Base-by-base conservation (phyloP, 1,140 invertebrate genomes). In the Pseudomyrmex concolor region DNA sequence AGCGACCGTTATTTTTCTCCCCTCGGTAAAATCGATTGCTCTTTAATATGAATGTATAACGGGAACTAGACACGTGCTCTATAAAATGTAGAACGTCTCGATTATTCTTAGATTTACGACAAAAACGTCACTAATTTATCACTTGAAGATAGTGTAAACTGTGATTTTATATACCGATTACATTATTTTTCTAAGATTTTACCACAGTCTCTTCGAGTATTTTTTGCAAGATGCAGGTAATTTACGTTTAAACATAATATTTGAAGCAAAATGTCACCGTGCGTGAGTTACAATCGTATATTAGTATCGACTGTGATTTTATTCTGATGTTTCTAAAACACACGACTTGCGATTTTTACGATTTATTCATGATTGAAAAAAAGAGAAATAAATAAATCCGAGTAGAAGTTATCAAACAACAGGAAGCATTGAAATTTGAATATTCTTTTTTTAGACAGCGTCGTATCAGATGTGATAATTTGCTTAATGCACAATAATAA, bases 401-500 rank as follows among this genome's bases (percentile, higher is more conserved):
- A 34, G 5, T 7, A 34, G 34, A 34, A 7, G 3, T 34, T 7
- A 7, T 34, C 34, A 34, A 34, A 34, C 34, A 34, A 25, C 25
- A 25, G 25, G 22, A 25, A 34, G 34, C 34, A 7, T 34, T 34
- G 5, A 34, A 34, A 34, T 34, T 34, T 34, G 34, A 34, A 0
- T 34, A 25, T 34, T 34, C n/a, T n/a, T 34, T 34, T 34, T 34
- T 34, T 0, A 78, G 54, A 55, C 19, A 82, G 17, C 17, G 13
- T 3, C 48, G 62, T 60, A 60, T 73, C 4, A 43, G 5, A 68
- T 59, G 10, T 45, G 50, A 17, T 66, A 43, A 55, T 68, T 45
- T n/a, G 67, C 45, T 77, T 55, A 77, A 15, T 34, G 19, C 57
- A 74, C 25, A 54, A 77, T 77, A 13, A 17, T 45, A 68, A 67